phyloP scores from a whole-genome alignment of 2,888 invertebrate species.

The Temnothorax rugatulus region DNA sequence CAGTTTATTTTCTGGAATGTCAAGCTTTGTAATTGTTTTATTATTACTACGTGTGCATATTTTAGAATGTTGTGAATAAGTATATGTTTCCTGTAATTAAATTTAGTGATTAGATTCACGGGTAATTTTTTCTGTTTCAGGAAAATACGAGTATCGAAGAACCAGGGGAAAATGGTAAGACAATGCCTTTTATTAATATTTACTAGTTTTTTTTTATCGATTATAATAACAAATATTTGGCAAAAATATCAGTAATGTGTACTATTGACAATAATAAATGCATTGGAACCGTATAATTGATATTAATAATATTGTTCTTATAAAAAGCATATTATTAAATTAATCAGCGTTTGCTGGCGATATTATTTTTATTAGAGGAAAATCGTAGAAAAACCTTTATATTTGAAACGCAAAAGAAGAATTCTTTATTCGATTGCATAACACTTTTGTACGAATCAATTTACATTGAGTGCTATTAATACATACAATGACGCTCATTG shows the following conservation, averaged over 20 bases:
- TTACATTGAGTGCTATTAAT: slow-evolving; percentile 34
- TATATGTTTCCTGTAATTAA: not conserved
- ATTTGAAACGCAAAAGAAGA: slow-evolving; percentile 1
- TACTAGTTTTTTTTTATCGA: not conserved
- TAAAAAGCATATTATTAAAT: not conserved
- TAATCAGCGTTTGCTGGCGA: not conserved
- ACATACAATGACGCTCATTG: not conserved
- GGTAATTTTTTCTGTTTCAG: slow-evolving; percentile 87
- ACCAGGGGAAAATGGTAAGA: slow-evolving; percentile 92
- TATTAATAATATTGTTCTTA: not conserved
- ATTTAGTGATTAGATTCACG: not conserved
- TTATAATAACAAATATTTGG: not conserved
- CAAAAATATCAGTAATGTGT: not conserved
- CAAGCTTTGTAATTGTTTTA: not conserved
- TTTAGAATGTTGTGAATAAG: not conserved
- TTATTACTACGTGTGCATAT: not conserved
- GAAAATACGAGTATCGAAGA: slow-evolving; percentile 94
- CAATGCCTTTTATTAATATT: slow-evolving; percentile 20
- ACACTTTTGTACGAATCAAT: slow-evolving; percentile 10
- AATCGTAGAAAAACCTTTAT: not conserved
- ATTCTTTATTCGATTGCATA: slow-evolving; percentile 3
- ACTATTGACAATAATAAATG: not conserved
- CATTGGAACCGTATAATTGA: not conserved
- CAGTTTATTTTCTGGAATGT: not conserved
- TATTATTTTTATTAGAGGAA: not conserved